Base-by-base conservation (phyloP, 2,797 vertebrate genomes). In the Phaenicophaeus curvirostris region DNA sequence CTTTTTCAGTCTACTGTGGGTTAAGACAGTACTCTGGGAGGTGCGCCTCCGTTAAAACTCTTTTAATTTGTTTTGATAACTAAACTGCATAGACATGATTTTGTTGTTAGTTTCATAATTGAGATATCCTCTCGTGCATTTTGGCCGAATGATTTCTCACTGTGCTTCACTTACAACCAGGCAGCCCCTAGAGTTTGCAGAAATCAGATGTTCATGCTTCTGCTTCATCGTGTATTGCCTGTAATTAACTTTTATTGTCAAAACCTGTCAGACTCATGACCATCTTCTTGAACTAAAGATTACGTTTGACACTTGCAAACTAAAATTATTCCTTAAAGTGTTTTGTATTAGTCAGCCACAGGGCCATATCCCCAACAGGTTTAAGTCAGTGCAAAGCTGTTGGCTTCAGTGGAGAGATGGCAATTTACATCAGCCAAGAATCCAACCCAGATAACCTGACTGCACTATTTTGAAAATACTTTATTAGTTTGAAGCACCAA, bases 181-280 rank as follows among this genome's bases (percentile, higher is more conserved):
- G 2, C 4, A 76, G 74, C 74, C 90, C 90, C 93, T 63, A 87
- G 94, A 94, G 86, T 87, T 82, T 82, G 41, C 44, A 85, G 67
- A 94, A 92, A 80, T 96, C 67, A 85, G 92, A 95, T 82, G 80
- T 87, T 93, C 57, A 39, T 87, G 65, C 67, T 85, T 91, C 71
- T 87, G 63, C 85, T 91, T 87, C 77, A 90, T 94, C 27, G 14
- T 66, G 48, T 90, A 88, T 57, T 93, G 67, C 67, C 50, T 76
- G 53, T 90, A 95, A 95, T 95, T 94, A 91, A 93, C 90, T 93
- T 91, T 84, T 81, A 74, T 85, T 95, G 74, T 95, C 71, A 87
- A 89, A 94, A 82, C 21, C 48, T 90, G 74, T 89, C 92, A 95
- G 42, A 88, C 35, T 94, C 71, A 57, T 82, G 83, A 59, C 77